phyloP scores from a whole-genome alignment of 1,140 invertebrate genomes.

The Heliconius himera region DNA sequence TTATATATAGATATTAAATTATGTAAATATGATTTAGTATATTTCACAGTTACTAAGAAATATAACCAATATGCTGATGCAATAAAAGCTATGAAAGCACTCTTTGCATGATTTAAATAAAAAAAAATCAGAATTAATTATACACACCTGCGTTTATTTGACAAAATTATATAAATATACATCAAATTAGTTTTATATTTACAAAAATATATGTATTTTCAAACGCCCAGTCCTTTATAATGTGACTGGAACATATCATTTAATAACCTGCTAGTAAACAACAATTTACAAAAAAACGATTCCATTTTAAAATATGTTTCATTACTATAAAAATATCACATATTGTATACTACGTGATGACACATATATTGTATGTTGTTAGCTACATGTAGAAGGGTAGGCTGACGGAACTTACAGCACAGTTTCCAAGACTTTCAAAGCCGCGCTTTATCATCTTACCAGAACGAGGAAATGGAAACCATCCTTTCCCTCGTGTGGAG shows the following conservation, averaged over 20 bases:
- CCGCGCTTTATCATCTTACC: no score
- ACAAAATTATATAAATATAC: constrained; percentile 4
- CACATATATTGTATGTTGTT: no score
- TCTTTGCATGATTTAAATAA: not conserved
- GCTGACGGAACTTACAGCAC: no score
- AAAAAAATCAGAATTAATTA: not conserved
- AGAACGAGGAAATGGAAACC: no score
- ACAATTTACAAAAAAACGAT: not conserved
- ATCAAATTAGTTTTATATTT: not conserved
- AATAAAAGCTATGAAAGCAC: constrained; percentile 2
- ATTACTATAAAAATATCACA: not conserved
- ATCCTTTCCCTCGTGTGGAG: no score
- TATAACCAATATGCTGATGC: not conserved
- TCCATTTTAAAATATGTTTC: not conserved
- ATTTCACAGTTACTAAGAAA: not conserved
- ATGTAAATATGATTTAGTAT: constrained; percentile 29
- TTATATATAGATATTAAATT: constrained; percentile 38
- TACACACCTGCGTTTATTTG: not conserved
- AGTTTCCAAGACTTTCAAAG: no score
- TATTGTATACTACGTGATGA: not conserved
- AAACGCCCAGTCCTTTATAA: not conserved
- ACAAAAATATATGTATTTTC: constrained; percentile 1
- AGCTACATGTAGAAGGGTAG: no score
- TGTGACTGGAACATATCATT: constrained; percentile 3
- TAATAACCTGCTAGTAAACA: not conserved